phyloP scores from a whole-genome alignment of 1,140 invertebrate species.

The Meloidogyne exigua region DNA sequence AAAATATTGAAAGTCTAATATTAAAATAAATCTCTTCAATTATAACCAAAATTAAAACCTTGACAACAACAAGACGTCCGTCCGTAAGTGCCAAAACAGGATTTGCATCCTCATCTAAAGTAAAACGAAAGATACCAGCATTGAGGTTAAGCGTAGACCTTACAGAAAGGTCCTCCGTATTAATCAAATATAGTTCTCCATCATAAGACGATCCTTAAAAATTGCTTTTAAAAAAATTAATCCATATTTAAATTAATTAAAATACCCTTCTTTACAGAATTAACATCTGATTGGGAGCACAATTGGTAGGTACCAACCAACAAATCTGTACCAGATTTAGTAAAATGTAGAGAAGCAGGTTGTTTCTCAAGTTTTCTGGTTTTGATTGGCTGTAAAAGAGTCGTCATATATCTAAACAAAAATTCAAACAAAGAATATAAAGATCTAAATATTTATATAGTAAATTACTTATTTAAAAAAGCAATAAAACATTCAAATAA shows the following conservation, averaged over 20 bases:
- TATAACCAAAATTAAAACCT: too few relatives aligned
- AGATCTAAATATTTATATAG: neutral
- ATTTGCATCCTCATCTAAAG: neutral
- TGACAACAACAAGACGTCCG: neutral
- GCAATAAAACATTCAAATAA: too few relatives aligned
- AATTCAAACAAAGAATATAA: neutral
- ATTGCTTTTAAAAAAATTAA: neutral
- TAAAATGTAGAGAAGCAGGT: slow-evolving; percentile 6
- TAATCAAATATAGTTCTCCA: neutral
- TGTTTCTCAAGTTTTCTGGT: neutral
- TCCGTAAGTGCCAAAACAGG: neutral
- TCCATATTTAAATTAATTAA: neutral
- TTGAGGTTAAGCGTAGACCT: neutral
- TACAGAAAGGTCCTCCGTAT: neutral
- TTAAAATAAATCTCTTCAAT: too few relatives aligned
- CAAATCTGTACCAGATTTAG: neutral
- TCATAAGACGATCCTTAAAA: neutral
- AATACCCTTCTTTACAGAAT: neutral
- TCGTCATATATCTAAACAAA: neutral
- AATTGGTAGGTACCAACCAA: neutral
- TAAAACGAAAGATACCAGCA: neutral
- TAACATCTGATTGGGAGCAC: neutral
- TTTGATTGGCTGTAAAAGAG: too few relatives aligned
- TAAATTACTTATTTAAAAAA: too few relatives aligned
- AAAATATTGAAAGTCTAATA: too few relatives aligned